phyloP scores from a whole-genome alignment of 2,113 vertebrate species.

The Sorex araneus region DNA sequence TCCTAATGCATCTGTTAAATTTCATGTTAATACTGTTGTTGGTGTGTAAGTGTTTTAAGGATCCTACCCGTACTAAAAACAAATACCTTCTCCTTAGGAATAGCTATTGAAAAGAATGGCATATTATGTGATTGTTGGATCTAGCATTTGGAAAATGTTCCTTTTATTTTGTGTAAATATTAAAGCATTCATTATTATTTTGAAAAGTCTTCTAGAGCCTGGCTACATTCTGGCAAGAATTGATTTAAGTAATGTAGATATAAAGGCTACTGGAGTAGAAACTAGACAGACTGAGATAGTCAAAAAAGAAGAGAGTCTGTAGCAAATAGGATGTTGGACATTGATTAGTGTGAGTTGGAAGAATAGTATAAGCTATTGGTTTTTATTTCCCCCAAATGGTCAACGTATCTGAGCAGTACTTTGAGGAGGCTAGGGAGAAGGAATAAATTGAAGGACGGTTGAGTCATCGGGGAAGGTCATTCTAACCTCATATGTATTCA shows the following conservation, averaged over 20 bases:
- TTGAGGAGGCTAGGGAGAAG: not conserved
- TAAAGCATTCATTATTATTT: constrained; percentile 67
- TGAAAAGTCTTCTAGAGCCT: constrained; percentile 64
- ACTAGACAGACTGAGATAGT: constrained; percentile 35
- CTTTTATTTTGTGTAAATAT: constrained; percentile 70
- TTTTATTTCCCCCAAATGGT: constrained; percentile 38
- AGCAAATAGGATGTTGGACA: constrained; percentile 14
- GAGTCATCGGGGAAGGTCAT: constrained; percentile 48
- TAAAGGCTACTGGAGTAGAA: constrained; percentile 46
- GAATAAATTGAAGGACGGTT: constrained; percentile 34
- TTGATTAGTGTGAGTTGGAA: constrained; percentile 52
- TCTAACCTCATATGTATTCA: constrained; percentile 43
- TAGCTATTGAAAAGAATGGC: constrained; percentile 60
- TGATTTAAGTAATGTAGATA: constrained; percentile 41
- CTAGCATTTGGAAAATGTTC: constrained; percentile 48
- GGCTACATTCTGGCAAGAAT: constrained; percentile 54
- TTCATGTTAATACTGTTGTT: constrained; percentile 61
- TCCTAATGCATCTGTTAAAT: constrained; percentile 71
- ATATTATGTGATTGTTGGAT: constrained; percentile 59
- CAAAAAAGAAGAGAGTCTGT: not conserved
- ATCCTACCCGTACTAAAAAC: constrained; percentile 66
- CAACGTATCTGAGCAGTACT: constrained; percentile 37
- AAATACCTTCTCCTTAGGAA: constrained; percentile 63
- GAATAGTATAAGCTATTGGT: not conserved
- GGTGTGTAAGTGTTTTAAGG: constrained; percentile 63